phyloP scores from a whole-genome alignment of 2,888 invertebrate species.

The Pemphredon lugubris region DNA sequence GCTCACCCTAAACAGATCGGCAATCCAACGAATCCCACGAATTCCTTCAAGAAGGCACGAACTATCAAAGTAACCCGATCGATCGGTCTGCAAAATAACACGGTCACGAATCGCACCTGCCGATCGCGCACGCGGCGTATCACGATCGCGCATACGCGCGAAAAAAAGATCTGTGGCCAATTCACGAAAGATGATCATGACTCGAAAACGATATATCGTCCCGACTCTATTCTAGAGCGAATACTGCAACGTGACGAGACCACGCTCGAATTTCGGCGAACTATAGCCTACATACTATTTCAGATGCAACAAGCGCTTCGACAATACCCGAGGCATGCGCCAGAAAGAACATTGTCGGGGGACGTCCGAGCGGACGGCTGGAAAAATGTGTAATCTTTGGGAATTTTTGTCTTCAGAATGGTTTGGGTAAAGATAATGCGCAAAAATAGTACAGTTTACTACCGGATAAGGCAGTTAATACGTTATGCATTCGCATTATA shows the following conservation, averaged over 20 bases:
- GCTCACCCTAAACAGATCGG: constrained; percentile 22
- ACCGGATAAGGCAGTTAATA: too few relatives aligned
- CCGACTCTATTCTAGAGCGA: constrained; percentile 40
- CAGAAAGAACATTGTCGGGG: too few relatives aligned
- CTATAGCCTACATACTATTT: constrained; percentile 44
- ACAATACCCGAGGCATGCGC: constrained; percentile 1
- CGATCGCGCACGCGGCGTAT: constrained; percentile 11
- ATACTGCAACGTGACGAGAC: constrained; percentile 8
- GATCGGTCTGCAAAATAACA: constrained; percentile 7
- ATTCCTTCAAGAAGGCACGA: constrained; percentile 18
- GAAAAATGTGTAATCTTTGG: too few relatives aligned
- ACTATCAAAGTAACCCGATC: constrained; percentile 21
- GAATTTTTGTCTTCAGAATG: too few relatives aligned
- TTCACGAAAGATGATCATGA: constrained; percentile 45
- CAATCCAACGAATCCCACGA: constrained; percentile 12
- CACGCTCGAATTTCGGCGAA: constrained; percentile 30
- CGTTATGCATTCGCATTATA: too few relatives aligned
- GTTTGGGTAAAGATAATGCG: too few relatives aligned
- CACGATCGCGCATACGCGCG: constrained; percentile 18
- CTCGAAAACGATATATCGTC: too few relatives aligned
- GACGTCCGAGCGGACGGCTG: too few relatives aligned
- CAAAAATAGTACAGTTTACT: too few relatives aligned
- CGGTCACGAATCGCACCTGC: constrained; percentile 14
- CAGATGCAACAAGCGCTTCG: constrained; percentile 28
- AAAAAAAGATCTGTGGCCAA: constrained; percentile 48